Percentiles rank a stretch among this genome's conserved stretches.
Conservation (phyloP, 1,140 invertebrate genomes). For the Drosophila teissieri region DNA sequence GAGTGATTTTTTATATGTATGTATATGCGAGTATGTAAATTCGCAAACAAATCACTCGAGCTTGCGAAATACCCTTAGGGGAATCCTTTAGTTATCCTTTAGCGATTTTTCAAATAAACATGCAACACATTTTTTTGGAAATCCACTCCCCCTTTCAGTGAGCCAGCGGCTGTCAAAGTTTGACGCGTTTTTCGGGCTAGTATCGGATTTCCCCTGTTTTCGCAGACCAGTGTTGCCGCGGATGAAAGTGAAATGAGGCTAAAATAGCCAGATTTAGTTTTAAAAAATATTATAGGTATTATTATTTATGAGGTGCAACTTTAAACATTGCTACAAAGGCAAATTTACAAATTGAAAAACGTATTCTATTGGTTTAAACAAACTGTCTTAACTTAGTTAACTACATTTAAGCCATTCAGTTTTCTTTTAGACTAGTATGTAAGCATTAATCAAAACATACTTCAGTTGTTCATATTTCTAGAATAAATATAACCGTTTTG, state of each 20-base stretch:
- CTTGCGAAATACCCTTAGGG: constrained; percentile 75
- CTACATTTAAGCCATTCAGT: too few relatives aligned
- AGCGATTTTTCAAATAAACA: constrained; percentile 82
- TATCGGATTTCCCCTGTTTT: constrained; percentile 57
- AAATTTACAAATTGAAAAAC: too few relatives aligned
- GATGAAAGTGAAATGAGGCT: not conserved
- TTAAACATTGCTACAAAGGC: too few relatives aligned
- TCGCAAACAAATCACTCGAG: constrained; percentile 78
- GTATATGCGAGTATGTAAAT: constrained; percentile 69
- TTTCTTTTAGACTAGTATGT: too few relatives aligned
- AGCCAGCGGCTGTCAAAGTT: constrained; percentile 57
- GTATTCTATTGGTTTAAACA: too few relatives aligned
- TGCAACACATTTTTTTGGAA: constrained; percentile 60
- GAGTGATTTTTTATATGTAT: constrained; percentile 25
- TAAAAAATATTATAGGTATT: too few relatives aligned
- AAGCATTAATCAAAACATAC: too few relatives aligned
- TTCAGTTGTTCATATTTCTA: too few relatives aligned
- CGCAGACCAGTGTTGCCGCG: constrained; percentile 2
- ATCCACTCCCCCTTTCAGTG: constrained; percentile 20
- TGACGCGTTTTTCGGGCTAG: constrained; percentile 48
- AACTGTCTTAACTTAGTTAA: too few relatives aligned
- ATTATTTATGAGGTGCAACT: too few relatives aligned
- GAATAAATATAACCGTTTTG: not conserved
- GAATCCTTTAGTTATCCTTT: constrained; percentile 80
- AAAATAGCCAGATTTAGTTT: too few relatives aligned